Base-by-base conservation (phyloP, 2,113 vertebrate genomes). In the Phasianus colchicus region DNA sequence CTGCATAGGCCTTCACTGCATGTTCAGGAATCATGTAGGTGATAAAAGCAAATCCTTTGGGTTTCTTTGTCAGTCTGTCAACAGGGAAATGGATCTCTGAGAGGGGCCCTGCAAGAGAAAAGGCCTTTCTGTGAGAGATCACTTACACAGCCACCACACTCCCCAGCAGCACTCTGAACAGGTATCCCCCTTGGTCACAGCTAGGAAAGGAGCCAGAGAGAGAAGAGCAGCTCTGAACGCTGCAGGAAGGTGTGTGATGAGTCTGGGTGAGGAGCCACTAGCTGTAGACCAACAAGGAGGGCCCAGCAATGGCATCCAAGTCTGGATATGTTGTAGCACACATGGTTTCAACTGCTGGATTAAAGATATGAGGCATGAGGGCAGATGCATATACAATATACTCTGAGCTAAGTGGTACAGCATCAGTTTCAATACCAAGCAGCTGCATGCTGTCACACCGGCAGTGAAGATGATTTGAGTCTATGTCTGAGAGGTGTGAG, bases 41-140 rank as follows among this genome's bases (percentile, higher is more conserved):
- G 81, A 99, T 13, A 18, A 99, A 99, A 40, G 99, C 99, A 76
- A 99, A 99, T 20, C 99, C 99, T 93, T 99, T 99, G n/a, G 99
- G 98, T 36, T 97, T 99, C 98, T 99, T 99, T 92, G 98, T 99
- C 84, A 99, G 96, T 48, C 90, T 98, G 96, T 99, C 99, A 9
- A 99, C 98, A 32, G 99, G 99, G 80, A 99, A 99, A 65, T 98
- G 98, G 75, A 99, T 97, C 63, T 99, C 99, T 0, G 99, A 98
- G 63, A 99, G 77, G 30, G 98, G 98, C 29, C 99, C 99, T 99
- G 96, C 12, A 84, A 87, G 85, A 65, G 54, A 61, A 25, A 92
- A 91, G 45, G 73, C 32, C 2, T 12, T 15, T 12, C 34, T 0
- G 1, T 81, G 52, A 83, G 21, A 69, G 14, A 6, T 3, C 52